Evolutionary conservation across 2,113 vertebrate species (phyloP), one percentile per base, ranked within the genome.

Genomic region (Ameiurus melas): DNA sequence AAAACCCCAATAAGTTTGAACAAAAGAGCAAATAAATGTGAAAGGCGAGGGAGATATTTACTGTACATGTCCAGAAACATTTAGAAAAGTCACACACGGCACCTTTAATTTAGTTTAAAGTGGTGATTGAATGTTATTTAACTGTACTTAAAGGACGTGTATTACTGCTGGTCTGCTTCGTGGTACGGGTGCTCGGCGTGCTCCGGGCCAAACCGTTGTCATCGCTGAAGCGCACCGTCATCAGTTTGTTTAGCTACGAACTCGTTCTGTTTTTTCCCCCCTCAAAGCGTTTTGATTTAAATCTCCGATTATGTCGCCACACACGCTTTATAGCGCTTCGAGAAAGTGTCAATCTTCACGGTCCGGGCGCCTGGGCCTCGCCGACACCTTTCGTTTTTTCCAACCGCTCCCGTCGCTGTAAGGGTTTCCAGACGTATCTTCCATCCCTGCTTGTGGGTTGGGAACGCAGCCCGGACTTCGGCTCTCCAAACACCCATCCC

Each of bases 351-450:
- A 78, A 86, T 85, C 25, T 77, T 64, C 51, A 20, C 13, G 25
- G 36, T 79, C 80, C 57, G 36, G 64, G 57, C 22, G 75, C 83
- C 75, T 47, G 43, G 51, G 86, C 78, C 33, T 83, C 62, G 36
- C 39, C 30, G 10, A 47, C 80, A 55, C 86, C 86, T 83, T 47
- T 73, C 53, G 7, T 22, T 17, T 39, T 39, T 87, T 83, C 79
- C 81, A 75, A 51, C 64, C 39, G 39, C n/a, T n/a, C 55, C 60
- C 10, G 5, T 73, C 14, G 60, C 75, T 3, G 13, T 57, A 39
- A 80, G 62, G 78, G 30, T 82, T 89, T 89, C 84, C 84, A 89
- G 88, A 47, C 77, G 60, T 27, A 80, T 81, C 77, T 36, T 62
- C 64, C 33, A 84, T 81, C 84, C 57, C 43, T 79, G 84, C 87